Evolutionary conservation across 1,140 invertebrate genomes (phyloP).

Genomic region (Drosophila orena): DNA sequence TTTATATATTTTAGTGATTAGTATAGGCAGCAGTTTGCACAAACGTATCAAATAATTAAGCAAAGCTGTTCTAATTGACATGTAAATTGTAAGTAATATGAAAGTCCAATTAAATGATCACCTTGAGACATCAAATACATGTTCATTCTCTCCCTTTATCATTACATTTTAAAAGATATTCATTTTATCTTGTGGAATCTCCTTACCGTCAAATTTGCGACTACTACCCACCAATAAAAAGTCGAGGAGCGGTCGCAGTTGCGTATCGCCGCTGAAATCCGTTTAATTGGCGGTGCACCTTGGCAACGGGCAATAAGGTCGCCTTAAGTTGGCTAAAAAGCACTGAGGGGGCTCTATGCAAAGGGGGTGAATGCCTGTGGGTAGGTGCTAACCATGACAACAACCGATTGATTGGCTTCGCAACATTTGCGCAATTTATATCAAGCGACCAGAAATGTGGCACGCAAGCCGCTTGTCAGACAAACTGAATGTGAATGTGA

Average conservation of each 20-base stretch:
- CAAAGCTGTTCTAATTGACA: no score
- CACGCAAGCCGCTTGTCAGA: slow-evolving; percentile 58
- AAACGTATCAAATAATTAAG: no score
- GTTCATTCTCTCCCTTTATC: background rate
- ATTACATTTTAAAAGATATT: background rate
- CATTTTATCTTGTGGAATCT: background rate
- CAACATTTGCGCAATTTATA: slow-evolving; percentile 67
- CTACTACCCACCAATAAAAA: slow-evolving; percentile 19
- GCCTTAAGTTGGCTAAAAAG: slow-evolving; percentile 2
- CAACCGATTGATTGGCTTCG: slow-evolving; percentile 27
- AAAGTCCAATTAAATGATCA: background rate
- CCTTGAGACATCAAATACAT: background rate
- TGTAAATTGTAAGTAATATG: no score
- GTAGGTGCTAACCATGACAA: slow-evolving; percentile 63
- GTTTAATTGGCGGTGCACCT: slow-evolving; percentile 46
- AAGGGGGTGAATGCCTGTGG: background rate
- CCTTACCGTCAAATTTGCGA: background rate
- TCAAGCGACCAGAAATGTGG: slow-evolving; percentile 37
- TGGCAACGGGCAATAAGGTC: slow-evolving; percentile 21
- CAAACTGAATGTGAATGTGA: background rate
- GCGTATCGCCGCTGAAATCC: slow-evolving; percentile 25
- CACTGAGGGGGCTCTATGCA: background rate
- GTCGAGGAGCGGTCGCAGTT: slow-evolving; percentile 30
- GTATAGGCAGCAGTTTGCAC: no score
- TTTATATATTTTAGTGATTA: no score